Base-by-base conservation (phyloP, 2,888 invertebrate genomes). In the Eilema sororculum region DNA sequence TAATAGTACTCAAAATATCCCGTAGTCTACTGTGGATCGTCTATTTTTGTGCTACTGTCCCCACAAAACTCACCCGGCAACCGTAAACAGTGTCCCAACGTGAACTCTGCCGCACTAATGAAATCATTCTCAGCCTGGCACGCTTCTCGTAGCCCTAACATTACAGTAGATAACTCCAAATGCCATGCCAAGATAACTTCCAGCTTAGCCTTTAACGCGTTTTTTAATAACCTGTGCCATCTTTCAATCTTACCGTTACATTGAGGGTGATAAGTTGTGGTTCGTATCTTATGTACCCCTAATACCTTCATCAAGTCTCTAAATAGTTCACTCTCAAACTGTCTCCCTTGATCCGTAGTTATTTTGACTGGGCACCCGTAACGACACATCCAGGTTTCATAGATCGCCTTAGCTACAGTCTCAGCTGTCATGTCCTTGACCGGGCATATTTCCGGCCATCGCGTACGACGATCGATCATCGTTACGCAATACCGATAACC, bases 361-460 rank as follows among this genome's bases (percentile, higher is more conserved):
- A 84, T 30, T 22, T 64, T 73, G 1, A 20, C 13, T 10, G 80
- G 81, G 28, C 77, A 78, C 8, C 82, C 83, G 65, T 76, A 83
- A 22, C 81, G 73, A n/a, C 65, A 60, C 9, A 84, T 83, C 81
- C 81, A 83, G 2, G 58, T 57, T 3, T 65, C 68, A 30, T 80
- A 79, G 6, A 88, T 68, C 0, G 77, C 78, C 20, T 71, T 67
- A 0, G 83, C 83, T 6, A 87, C 82, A 0, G 33, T 33, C n/a
- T 65, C 65, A 0, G 65, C 57, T 12, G 65, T 57, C 12, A 65
- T 65, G 24, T 65, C 37, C 22, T 28, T 37, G 8, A 65, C 33
- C 0, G 57, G 58, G 13, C 20, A 58, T 13, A 22, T 22, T 65
- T 65, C 65, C 13, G 65, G 65, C 65, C 58, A 65, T 57, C 57